Conservation (phyloP, 1,140 invertebrate species). For the Monomorium pharaonis region DNA sequence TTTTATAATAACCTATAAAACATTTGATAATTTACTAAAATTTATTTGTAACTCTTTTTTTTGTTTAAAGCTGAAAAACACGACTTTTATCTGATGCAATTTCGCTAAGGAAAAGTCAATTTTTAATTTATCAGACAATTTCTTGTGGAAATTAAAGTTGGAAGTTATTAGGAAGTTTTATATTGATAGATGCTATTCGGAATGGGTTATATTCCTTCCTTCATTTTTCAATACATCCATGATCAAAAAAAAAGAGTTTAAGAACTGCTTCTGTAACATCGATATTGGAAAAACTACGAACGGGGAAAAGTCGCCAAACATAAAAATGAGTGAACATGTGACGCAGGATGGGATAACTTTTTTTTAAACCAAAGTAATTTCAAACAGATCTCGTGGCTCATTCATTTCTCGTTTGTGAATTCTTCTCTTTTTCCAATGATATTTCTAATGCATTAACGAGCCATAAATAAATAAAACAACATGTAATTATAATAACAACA, state of each 20-base stretch:
- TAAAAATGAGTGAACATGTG: conserved; percentile 32
- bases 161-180: background rate
- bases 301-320: background rate
- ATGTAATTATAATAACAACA: background rate
- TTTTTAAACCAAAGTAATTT: background rate
- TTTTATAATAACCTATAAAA: background rate
- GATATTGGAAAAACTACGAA: conserved; percentile 30
- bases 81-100: background rate
- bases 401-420: conserved; percentile 12
- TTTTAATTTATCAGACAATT: conserved; percentile 2
- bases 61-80: background rate
- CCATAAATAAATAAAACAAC: background rate
- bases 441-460: conserved; percentile 1
- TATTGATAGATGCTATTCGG: background rate
- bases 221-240: conserved; percentile 27
- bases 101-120: background rate
- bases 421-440: background rate
- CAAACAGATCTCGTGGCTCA: background rate
- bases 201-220: background rate
- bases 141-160: conserved; percentile 9
- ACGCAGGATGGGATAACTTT: conserved; percentile 10
- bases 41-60: background rate
- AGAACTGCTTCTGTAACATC: background rate
- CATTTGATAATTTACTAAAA: background rate
- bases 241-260: conserved; percentile 18